Percentiles rank a stretch among this genome's conserved stretches.
phyloP scores from a whole-genome alignment of 30 jellyfish, hydroid and myxozoan genomes.

The Chrysaora quinquecirrha region DNA sequence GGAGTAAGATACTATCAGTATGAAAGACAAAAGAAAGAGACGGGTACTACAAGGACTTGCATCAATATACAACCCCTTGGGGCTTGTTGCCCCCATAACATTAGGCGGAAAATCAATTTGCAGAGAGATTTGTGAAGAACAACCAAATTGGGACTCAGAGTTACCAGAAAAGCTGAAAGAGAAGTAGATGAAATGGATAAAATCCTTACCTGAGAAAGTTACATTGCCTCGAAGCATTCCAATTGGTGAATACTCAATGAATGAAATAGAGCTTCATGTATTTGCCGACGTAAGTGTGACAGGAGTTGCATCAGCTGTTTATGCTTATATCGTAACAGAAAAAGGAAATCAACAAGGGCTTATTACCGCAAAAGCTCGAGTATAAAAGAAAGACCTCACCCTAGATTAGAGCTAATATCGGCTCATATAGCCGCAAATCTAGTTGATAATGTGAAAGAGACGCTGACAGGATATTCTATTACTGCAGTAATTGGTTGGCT shows the following conservation, averaged over 20 bases:
- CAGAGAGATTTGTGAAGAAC: too few species aligned
- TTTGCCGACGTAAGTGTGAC: constrained; percentile 60
- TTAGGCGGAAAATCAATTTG: constrained; percentile 27
- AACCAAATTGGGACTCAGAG: too few species aligned
- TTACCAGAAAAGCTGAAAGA: neutral
- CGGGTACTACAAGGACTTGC: too few species aligned
- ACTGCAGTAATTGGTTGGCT: constrained; percentile 15
- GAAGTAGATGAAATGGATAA: constrained; percentile 41
- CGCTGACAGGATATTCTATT: neutral
- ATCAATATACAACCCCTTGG: too few species aligned
- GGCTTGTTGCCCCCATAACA: constrained; percentile 17
- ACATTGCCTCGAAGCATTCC: too few species aligned
- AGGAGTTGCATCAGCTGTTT: constrained; percentile 60
- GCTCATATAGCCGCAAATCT: too few species aligned
- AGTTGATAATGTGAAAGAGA: too few species aligned
- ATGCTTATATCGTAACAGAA: constrained; percentile 18
- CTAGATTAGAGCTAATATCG: constrained; percentile 50
- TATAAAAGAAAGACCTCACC: constrained; percentile 31
- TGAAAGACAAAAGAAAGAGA: constrained; percentile 9
- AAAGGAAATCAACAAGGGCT: constrained; percentile 31
- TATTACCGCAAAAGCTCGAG: constrained; percentile 48
- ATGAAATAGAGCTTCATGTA: constrained; percentile 45
- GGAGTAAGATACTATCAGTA: constrained; percentile 44
- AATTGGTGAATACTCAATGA: neutral
- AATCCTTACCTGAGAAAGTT: constrained; percentile 3